Percentiles rank a stretch among this genome's conserved stretches.
These are phyloP conservation scores for Deroptyus accipitrinus DNA, from an alignment of 2,113 vertebrate genomes.

Conservation along the genomic window DNA sequence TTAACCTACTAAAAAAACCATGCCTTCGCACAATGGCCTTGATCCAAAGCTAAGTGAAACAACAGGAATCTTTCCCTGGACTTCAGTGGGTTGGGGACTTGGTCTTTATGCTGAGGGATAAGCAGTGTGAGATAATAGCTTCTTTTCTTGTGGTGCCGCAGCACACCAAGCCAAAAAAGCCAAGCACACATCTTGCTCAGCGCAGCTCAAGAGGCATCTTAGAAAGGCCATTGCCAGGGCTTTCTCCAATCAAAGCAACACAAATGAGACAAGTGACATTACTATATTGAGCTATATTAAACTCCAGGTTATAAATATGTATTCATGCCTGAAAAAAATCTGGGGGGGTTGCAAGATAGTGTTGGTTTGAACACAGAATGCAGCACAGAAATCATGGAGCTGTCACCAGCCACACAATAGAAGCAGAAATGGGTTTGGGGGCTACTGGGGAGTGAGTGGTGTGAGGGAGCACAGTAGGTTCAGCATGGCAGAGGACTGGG, in stretches of 20 bases:
- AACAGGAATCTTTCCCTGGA: not conserved
- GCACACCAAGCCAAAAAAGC: not conserved
- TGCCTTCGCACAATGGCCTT: not conserved
- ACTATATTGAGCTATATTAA: not conserved
- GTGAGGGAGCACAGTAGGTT: not conserved
- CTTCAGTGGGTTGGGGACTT: not conserved
- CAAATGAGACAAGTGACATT: not conserved
- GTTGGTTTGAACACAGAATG: not conserved
- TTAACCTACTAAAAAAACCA: not conserved
- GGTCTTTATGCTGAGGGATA: not conserved
- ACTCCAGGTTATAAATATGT: fast-evolving
- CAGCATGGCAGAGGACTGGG: fast-evolving
- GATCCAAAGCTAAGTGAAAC: constrained; percentile 5
- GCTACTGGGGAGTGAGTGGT: fast-evolving
- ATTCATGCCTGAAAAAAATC: not conserved
- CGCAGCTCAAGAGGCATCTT: not conserved
- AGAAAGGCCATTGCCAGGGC: not conserved
- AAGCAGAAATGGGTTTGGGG: not conserved
- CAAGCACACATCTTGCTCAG: not conserved
- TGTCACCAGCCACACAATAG: not conserved
- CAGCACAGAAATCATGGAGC: not conserved
- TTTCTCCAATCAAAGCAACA: not conserved
- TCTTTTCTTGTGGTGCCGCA: not conserved
- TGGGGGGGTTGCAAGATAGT: not conserved
- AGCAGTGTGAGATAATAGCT: not conserved